phyloP scores from a whole-genome alignment of 2,113 vertebrate species.

The Thamnophis sirtalis region DNA sequence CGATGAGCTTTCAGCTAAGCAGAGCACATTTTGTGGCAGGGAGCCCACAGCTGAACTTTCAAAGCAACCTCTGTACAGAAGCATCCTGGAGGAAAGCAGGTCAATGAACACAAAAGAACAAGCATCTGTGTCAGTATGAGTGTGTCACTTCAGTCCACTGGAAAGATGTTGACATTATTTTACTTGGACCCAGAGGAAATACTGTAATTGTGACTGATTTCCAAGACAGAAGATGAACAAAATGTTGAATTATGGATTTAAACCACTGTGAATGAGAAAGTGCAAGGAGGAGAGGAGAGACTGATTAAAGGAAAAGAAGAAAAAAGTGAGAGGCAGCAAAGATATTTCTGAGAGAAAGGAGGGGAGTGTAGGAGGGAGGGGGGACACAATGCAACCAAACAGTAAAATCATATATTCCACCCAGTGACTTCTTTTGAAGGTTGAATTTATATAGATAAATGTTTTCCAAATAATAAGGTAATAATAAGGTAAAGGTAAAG shows the following conservation, averaged over 20 bases:
- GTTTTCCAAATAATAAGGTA: background rate
- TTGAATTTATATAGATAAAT: background rate
- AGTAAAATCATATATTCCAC: background rate
- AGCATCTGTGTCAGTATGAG: background rate
- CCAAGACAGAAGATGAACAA: constrained; percentile 12
- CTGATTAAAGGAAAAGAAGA: background rate
- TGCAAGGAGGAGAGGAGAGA: background rate
- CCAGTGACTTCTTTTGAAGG: background rate
- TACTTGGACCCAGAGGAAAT: background rate
- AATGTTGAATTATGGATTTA: background rate
- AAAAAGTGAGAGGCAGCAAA: background rate
- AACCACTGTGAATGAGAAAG: background rate
- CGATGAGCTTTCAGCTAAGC: background rate
- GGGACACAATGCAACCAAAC: background rate
- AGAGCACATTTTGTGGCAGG: background rate
- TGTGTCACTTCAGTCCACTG: background rate
- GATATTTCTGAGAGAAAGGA: background rate
- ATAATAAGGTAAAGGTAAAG: background rate
- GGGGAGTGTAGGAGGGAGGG: no score
- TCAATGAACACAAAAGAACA: background rate
- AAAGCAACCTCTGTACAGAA: background rate
- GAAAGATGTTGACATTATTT: background rate
- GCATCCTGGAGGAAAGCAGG: constrained; percentile 8
- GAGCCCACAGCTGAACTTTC: constrained; percentile 7
- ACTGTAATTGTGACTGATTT: background rate